phyloP scores from a whole-genome alignment of 2,113 vertebrate genomes.

The Corythaeola cristata region DNA sequence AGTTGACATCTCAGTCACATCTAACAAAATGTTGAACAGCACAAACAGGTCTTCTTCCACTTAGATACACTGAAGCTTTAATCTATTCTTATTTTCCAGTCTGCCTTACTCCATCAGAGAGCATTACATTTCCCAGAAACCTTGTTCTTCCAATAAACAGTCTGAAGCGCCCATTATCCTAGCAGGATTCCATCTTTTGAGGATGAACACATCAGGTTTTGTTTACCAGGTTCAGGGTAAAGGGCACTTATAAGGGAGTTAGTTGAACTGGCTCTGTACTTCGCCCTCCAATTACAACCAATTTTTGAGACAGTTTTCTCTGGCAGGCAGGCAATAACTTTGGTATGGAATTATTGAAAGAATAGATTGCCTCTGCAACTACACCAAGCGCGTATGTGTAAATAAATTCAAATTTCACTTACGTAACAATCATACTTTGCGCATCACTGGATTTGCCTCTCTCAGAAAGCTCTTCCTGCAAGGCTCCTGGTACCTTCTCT shows the following conservation, averaged over 20 bases:
- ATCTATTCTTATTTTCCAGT: neutral
- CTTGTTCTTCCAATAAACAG: neutral
- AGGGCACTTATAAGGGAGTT: neutral
- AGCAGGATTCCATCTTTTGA: neutral
- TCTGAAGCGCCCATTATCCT: neutral
- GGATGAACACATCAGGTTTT: neutral
- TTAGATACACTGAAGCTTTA: neutral
- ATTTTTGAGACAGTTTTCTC: neutral
- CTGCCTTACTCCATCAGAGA: neutral
- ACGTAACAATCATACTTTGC: neutral
- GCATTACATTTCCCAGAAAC: neutral
- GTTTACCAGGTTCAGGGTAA: neutral
- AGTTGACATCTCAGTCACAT: neutral
- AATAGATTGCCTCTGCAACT: neutral
- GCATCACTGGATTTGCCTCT: neutral
- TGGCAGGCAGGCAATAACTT: neutral
- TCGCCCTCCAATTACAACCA: neutral
- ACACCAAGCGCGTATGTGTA: fast-evolving
- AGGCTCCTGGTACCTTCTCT: neutral
- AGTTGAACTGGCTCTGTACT: neutral
- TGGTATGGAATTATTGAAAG: neutral
- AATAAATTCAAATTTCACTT: neutral
- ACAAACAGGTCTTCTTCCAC: neutral
- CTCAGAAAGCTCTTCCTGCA: neutral
- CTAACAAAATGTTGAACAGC: neutral